Conservation (phyloP, 2,797 vertebrate species). For the Peromyscus eremicus region DNA sequence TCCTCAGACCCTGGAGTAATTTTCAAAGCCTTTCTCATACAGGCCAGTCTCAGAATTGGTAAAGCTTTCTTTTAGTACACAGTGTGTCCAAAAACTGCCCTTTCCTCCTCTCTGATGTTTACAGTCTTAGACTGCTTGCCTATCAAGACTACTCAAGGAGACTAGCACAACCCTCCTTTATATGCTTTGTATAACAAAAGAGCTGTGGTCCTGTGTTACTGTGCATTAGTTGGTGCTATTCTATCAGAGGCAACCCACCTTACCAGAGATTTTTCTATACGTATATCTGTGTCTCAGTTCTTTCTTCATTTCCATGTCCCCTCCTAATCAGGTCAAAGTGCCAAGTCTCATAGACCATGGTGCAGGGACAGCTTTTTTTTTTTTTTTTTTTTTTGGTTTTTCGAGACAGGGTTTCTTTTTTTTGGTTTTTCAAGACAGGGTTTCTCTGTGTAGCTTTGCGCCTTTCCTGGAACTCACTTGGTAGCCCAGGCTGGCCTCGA, state of each 20-base stretch:
- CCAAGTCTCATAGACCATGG: not conserved
- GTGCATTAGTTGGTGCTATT: not conserved
- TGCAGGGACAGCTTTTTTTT: not conserved
- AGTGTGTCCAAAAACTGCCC: no score
- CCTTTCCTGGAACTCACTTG: no score
- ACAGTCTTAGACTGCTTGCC: not conserved
- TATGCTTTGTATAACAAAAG: not conserved
- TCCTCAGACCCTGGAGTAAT: not conserved
- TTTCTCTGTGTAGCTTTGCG: no score
- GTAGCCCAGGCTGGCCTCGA: no score
- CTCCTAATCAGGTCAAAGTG: not conserved
- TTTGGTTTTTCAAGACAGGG: no score
- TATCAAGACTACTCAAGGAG: not conserved
- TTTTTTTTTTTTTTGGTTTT: no score
- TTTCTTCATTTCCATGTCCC: not conserved
- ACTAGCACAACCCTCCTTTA: not conserved
- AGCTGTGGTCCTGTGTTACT: not conserved
- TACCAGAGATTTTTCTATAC: not conserved
- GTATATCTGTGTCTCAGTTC: not conserved
- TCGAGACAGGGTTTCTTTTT: no score
- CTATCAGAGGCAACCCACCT: not conserved
- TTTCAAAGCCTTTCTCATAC: not conserved
- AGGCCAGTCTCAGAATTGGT: not conserved
- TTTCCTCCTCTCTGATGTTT: not conserved
- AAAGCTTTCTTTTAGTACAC: not conserved